Evolutionary conservation across 2,113 vertebrate species (phyloP), one percentile per base, ranked within the genome.

Genomic region (Pluvialis apricaria): DNA sequence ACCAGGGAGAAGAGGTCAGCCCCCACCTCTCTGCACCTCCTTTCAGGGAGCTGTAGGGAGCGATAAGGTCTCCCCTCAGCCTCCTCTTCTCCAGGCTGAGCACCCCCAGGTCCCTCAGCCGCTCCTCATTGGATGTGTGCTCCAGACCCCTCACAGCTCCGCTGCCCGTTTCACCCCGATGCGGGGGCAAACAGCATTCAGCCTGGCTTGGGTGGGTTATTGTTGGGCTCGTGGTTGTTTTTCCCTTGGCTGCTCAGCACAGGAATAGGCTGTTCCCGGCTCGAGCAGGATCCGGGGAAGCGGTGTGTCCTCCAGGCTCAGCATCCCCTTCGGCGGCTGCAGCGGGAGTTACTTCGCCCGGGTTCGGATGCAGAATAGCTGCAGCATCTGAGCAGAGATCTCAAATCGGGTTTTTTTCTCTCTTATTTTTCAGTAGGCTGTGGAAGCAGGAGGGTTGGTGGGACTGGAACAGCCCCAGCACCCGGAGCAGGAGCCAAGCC

Each of bases 261-360:
- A 7, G 86, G 17, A n/a, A 15, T 24, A 3, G 61, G 66, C 49
- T 61, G n/a, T 38, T 55, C 32, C 40, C 34, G 24, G n/a, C 40
- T 18, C 2, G 1, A 22, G 54, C 16, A 13, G 80, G 64, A 5
- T 14, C 40, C 0, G 5, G 49, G 21, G 51, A 7, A 24, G 22
- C 2, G 0, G 26, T 22, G 75, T 45, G 88, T 42, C 34, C 32
- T 72, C 28, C 16, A 64, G 38, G 61, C 17, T 29, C 61, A 14
- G 38, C 38, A 31, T 65, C 28, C 64, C 15, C 4, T 10, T 26
- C 5, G 36, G 68, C 34, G 58, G 13, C 49, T 70, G 82, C 75
- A 2, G 22, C 1, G 4, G 44, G 52, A 49, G 9, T 45, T 19
- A 2, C 55, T 87, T 76, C 51, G 1, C 1, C 62, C 0, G 2